Percentiles rank a stretch among this genome's conserved stretches.
Conservation (phyloP, 2,888 invertebrate species). For the Drosophila setosimentum region DNA sequence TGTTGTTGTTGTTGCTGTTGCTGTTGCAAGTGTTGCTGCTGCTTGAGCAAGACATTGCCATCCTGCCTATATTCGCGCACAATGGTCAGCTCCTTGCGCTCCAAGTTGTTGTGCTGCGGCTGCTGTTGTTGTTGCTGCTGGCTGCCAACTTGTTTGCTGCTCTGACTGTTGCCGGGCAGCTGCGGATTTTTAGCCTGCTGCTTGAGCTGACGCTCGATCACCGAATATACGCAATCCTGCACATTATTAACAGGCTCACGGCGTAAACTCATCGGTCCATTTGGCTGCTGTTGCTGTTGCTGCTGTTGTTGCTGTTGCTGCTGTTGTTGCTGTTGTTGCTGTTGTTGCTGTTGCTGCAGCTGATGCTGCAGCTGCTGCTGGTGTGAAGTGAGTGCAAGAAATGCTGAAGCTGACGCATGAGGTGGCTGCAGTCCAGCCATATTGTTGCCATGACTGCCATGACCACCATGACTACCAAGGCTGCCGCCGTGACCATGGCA, state of each 20-base stretch:
- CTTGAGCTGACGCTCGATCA: constrained; percentile 93
- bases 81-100: constrained; percentile 83
- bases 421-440: constrained; percentile 70
- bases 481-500: constrained; percentile 41
- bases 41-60: constrained; percentile 72
- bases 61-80: constrained; percentile 85
- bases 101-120: constrained; percentile 62
- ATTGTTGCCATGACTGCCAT: constrained; percentile 40
- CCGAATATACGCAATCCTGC: constrained; percentile 92
- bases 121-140: constrained; percentile 55
- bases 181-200: constrained; percentile 87
- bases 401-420: constrained; percentile 16
- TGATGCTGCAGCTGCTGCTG: constrained; percentile 13
- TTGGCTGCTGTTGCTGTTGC: constrained; percentile 34
- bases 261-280: constrained; percentile 74
- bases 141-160: constrained; percentile 20
- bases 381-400: constrained; percentile 17
- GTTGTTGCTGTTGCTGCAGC: constrained; percentile 16
- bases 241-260: constrained; percentile 87
- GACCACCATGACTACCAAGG: background rate
- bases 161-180: constrained; percentile 41
- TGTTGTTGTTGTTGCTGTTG: constrained; percentile 58
- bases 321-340: constrained; percentile 18
- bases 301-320: constrained; percentile 5
- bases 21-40: constrained; percentile 64